These are phyloP conservation scores for Chlamydotis undulata DNA, from an alignment of 2,113 vertebrate genomes.

Conservation along the genomic window DNA sequence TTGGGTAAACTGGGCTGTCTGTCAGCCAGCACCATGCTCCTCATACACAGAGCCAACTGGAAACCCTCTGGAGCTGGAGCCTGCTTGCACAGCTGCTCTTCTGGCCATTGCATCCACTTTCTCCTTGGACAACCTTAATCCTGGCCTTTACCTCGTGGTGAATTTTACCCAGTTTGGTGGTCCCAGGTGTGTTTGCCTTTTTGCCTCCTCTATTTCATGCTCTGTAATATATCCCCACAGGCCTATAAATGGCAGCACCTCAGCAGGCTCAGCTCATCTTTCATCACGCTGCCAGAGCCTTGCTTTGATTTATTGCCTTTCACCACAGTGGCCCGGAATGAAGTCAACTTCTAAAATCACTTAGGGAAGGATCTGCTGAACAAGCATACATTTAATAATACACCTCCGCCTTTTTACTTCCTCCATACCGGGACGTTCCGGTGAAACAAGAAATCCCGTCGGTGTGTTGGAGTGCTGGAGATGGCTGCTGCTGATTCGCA, in stretches of 20 bases:
- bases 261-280: conserved; percentile 45
- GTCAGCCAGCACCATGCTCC: not conserved
- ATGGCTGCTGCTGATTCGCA: conserved; percentile 7
- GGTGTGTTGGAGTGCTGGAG: not conserved
- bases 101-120: not conserved
- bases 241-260: conserved; percentile 51
- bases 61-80: conserved; percentile 8
- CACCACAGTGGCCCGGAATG: conserved; percentile 25
- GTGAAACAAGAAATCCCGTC: not conserved
- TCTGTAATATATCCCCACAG: not conserved
- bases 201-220: not conserved
- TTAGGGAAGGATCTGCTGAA: conserved; percentile 57
- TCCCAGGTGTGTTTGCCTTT: conserved; percentile 5
- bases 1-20: not conserved
- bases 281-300: not conserved
- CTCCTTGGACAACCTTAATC: not conserved
- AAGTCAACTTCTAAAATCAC: conserved; percentile 56
- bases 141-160: conserved; percentile 7
- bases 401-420: not conserved
- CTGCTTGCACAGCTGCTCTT: conserved; percentile 31
- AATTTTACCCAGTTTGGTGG: conserved; percentile 10
- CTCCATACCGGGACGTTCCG: not conserved
- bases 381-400: conserved; percentile 60
- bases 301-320: conserved; percentile 57
- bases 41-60: not conserved